Conservation (phyloP, 2,888 invertebrate species). For the Melikaiella ostensackeni region DNA sequence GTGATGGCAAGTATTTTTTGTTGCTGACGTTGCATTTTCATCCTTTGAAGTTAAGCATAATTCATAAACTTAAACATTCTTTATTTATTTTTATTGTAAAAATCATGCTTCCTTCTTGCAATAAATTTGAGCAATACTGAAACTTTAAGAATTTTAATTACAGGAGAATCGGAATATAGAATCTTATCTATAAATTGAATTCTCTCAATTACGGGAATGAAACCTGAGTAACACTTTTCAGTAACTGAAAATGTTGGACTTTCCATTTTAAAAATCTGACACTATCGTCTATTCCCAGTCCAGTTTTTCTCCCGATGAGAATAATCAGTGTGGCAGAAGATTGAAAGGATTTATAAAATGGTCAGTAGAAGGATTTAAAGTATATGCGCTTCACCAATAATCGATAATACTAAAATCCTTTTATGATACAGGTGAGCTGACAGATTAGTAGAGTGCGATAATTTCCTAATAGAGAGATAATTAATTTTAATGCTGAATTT, state of each 20-base stretch:
- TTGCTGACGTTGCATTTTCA: neutral
- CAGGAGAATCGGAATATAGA: no score
- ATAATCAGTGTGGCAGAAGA: neutral
- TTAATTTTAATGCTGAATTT: neutral
- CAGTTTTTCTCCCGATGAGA: neutral
- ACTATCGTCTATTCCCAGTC: neutral
- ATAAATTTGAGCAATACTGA: no score
- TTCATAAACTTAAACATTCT: no score
- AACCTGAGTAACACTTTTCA: no score
- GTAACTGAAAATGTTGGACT: no score
- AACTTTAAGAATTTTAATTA: no score
- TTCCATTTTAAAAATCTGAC: no score
- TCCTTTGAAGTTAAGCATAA: neutral
- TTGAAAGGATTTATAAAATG: constrained; percentile 15
- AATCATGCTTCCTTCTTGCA: no score
- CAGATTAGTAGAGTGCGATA: neutral
- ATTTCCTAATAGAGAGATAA: neutral
- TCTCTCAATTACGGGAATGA: no score
- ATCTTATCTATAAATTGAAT: no score
- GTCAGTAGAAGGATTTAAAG: constrained; percentile 1
- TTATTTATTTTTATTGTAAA: no score
- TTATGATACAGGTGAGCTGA: constrained; percentile 15
- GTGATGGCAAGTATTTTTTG: neutral
- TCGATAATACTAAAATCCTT: constrained; percentile 22
- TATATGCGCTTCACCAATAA: constrained; percentile 7